Evolutionary conservation across 2,797 vertebrate species (phyloP).

Genomic region (Sebastes hubbsi): DNA sequence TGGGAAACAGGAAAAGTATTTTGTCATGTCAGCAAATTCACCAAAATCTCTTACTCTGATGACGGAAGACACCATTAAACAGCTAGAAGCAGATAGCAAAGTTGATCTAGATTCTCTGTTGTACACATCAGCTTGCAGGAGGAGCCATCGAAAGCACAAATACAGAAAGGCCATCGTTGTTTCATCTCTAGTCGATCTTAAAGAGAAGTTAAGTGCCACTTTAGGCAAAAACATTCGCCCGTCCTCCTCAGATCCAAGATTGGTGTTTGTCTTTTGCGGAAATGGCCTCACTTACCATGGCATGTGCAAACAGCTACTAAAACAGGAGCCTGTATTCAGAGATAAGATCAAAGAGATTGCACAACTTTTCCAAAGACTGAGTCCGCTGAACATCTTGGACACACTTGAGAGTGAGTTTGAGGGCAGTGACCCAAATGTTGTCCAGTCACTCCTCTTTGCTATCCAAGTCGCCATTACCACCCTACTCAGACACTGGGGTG

Average conservation of each 20-base stretch:
- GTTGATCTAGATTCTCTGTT: slow-evolving; percentile 79
- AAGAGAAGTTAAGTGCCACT: slow-evolving; percentile 70
- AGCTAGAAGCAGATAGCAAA: slow-evolving; percentile 63
- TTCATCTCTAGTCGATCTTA: slow-evolving; percentile 79
- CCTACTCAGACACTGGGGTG: slow-evolving; percentile 86
- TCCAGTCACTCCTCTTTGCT: slow-evolving; percentile 88
- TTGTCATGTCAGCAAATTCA: slow-evolving; percentile 86
- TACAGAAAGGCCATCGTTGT: slow-evolving; percentile 84
- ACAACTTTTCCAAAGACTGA: slow-evolving; percentile 62
- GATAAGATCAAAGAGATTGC: slow-evolving; percentile 83
- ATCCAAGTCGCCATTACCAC: slow-evolving; percentile 85
- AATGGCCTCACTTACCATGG: slow-evolving; percentile 84
- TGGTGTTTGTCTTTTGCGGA: slow-evolving; percentile 90
- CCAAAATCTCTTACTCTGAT: slow-evolving; percentile 80
- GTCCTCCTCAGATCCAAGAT: slow-evolving; percentile 62
- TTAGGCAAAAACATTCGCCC: slow-evolving; percentile 29
- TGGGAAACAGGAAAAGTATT: slow-evolving; percentile 70
- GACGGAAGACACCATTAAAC: slow-evolving; percentile 76
- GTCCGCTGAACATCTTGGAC: slow-evolving; percentile 73
- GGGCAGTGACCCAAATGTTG: slow-evolving; percentile 73
- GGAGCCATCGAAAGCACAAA: slow-evolving; percentile 85
- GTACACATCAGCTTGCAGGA: slow-evolving; percentile 89
- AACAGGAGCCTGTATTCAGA: slow-evolving; percentile 84
- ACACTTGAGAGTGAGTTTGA: slow-evolving; percentile 69
- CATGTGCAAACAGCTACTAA: slow-evolving; percentile 83